A percentile compares a stretch with the other conserved stretches of the same genome.
Evolutionary conservation across 37 sponge, comb jelly and placozoan genomes (phyloP).

Genomic region (Theonella swinhoei): DNA sequence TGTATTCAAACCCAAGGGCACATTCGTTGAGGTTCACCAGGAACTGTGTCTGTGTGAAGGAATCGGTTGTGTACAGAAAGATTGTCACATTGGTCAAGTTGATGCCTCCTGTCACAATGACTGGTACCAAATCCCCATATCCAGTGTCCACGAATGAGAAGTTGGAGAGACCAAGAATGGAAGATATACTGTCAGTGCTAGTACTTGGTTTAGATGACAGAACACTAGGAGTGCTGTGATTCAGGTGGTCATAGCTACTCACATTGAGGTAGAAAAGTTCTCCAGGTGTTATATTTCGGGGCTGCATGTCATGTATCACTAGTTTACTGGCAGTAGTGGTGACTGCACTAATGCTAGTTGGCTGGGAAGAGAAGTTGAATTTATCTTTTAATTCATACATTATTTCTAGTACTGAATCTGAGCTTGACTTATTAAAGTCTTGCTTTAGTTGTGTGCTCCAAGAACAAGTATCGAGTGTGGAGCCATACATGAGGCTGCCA

Average conservation of each 20-base stretch:
- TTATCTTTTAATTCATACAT: constrained; percentile 5
- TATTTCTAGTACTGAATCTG: constrained; percentile 7
- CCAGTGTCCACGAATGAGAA: constrained; percentile 20
- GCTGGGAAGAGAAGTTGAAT: constrained; percentile 16
- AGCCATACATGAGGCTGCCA: constrained; percentile 36
- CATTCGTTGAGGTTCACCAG: constrained; percentile 29
- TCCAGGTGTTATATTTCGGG: constrained; percentile 8
- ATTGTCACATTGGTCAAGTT: background rate
- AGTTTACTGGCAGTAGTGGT: background rate
- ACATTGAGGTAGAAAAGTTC: background rate
- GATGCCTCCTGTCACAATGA: background rate
- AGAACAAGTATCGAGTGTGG: constrained; percentile 43
- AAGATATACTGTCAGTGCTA: background rate
- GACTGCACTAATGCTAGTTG: background rate
- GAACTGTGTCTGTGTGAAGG: constrained; percentile 3
- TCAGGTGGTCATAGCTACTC: constrained; percentile 22
- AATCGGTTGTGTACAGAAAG: background rate
- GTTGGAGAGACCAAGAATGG: constrained; percentile 26
- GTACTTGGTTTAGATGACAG: constrained; percentile 14
- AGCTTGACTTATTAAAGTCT: background rate
- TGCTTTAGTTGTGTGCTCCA: constrained; percentile 14
- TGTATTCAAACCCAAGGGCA: constrained; percentile 11
- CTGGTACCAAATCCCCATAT: background rate
- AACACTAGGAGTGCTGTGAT: background rate
- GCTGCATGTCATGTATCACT: background rate